These are phyloP conservation scores for Heloderma charlesbogerti DNA, from an alignment of 2,113 vertebrate genomes.

Conservation along the genomic window DNA sequence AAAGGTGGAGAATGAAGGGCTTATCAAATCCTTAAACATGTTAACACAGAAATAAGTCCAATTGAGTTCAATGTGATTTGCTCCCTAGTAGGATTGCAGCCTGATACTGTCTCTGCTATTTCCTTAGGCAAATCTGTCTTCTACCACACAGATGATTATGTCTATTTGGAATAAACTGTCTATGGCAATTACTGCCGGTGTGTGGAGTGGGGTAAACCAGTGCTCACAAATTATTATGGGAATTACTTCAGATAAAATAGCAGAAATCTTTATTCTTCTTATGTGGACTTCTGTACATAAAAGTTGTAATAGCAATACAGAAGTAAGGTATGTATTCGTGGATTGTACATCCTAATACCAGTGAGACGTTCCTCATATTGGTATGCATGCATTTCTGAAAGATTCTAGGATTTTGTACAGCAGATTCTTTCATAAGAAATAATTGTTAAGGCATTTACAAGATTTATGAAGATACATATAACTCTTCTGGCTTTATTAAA, in stretches of 20 bases:
- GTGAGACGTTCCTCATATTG: background rate
- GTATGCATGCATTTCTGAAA: background rate
- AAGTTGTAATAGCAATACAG: background rate
- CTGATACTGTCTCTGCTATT: background rate
- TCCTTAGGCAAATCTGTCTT: background rate
- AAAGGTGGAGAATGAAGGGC: background rate
- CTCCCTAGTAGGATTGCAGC: background rate
- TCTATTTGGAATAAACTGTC: background rate
- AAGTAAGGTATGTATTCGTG: background rate
- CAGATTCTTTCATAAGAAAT: background rate
- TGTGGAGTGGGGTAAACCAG: background rate
- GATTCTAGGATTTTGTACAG: background rate
- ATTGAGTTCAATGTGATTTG: background rate
- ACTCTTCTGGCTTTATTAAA: constrained; percentile 4
- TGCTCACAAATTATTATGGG: background rate
- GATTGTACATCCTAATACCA: background rate
- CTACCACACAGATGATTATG: background rate
- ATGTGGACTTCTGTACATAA: background rate
- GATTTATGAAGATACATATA: constrained; percentile 4
- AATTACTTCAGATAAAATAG: background rate
- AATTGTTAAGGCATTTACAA: background rate
- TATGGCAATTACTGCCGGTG: background rate
- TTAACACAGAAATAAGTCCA: background rate
- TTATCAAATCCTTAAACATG: background rate
- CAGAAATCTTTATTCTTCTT: too few relatives aligned